Conservation (phyloP, 2,797 vertebrate species). For the Chloroceryle amazona region DNA sequence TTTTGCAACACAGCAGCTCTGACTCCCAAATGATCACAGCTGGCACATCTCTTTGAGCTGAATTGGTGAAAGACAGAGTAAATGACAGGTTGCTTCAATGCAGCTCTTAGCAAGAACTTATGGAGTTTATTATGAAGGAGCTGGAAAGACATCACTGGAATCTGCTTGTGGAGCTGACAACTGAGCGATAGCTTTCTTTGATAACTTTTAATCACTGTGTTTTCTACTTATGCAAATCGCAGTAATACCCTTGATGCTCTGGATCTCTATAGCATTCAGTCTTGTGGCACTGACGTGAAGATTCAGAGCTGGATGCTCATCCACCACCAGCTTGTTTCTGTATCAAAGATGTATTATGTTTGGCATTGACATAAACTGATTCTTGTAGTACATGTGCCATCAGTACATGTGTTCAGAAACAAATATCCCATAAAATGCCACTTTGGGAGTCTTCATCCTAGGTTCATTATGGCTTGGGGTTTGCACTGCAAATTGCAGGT, state of each 20-base stretch:
- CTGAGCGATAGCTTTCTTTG: constrained; percentile 50
- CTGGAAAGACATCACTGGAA: constrained; percentile 55
- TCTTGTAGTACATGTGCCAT: neutral
- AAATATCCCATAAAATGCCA: neutral
- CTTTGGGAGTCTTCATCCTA: neutral
- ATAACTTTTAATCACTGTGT: constrained; percentile 66
- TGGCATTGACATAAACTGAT: neutral
- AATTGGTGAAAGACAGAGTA: constrained; percentile 66
- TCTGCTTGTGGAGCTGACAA: constrained; percentile 53
- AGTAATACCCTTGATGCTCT: constrained; percentile 39
- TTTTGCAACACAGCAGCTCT: constrained; percentile 21
- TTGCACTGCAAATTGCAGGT: neutral
- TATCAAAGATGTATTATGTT: neutral
- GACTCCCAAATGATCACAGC: constrained; percentile 60
- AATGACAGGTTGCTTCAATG: constrained; percentile 72
- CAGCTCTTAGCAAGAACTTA: constrained; percentile 45
- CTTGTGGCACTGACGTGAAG: constrained; percentile 11
- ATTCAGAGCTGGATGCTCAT: neutral
- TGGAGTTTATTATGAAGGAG: constrained; percentile 49
- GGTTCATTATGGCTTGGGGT: neutral
- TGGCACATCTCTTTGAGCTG: constrained; percentile 49
- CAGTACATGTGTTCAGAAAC: neutral
- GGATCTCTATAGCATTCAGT: neutral
- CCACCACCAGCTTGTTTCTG: neutral
- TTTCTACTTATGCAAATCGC: constrained; percentile 72